These are phyloP conservation scores for Rhinolophus sinicus DNA, from an alignment of 2,113 vertebrate genomes.

Conservation along the genomic window DNA sequence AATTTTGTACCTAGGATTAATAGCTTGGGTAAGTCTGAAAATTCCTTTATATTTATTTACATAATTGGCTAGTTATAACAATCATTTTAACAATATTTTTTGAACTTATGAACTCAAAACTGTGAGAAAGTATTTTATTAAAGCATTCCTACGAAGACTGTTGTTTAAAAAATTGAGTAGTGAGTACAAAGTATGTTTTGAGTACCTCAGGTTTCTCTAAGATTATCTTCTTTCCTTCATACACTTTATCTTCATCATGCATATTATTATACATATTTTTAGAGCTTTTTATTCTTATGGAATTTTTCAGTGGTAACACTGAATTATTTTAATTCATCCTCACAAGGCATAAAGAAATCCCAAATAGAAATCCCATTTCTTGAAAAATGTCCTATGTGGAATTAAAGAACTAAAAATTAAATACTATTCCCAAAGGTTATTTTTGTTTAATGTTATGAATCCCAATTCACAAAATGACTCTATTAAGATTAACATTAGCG, in stretches of 20 bases:
- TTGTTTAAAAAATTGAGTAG: not conserved
- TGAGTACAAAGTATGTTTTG: not conserved
- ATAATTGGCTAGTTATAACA: not conserved
- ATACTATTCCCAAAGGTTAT: not conserved
- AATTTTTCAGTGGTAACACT: not conserved
- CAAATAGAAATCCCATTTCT: not conserved
- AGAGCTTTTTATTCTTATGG: not conserved
- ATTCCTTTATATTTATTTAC: not conserved
- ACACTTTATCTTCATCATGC: not conserved
- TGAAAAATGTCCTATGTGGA: not conserved
- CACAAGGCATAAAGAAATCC: not conserved
- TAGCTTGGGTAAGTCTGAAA: not conserved
- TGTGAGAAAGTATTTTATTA: not conserved
- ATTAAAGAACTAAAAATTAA: conserved; percentile 29
- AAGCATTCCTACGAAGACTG: not conserved
- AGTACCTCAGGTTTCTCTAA: not conserved
- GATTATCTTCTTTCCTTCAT: not conserved
- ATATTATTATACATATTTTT: not conserved
- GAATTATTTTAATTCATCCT: conserved; percentile 9
- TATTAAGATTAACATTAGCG: not conserved
- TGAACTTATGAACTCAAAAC: not conserved
- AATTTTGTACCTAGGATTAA: not conserved
- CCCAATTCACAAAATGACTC: not conserved
- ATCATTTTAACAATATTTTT: conserved; percentile 17
- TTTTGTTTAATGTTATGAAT: conserved; percentile 42